A percentile compares a stretch with the other conserved stretches of the same genome.
Conservation (phyloP, 2,888 invertebrate species). For the Rotaria magnacalcarata region DNA sequence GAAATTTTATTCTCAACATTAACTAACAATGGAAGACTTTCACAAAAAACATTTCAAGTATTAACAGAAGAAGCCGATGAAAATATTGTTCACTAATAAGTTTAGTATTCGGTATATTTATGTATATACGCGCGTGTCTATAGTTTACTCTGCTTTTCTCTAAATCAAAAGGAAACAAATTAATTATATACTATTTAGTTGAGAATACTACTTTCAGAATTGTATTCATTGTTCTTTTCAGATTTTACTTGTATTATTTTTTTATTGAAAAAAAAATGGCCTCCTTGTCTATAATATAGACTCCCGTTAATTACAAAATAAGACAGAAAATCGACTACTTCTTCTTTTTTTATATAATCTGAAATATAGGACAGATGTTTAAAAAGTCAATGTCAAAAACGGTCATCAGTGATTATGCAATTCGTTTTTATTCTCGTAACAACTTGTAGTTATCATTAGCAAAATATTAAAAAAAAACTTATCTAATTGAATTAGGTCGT, state of each 20-base stretch:
- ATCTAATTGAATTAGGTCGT: too few species aligned
- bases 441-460: too few species aligned
- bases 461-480: too few species aligned
- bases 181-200: not conserved
- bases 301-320: not conserved
- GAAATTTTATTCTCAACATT: not conserved
- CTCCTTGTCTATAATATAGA: not conserved
- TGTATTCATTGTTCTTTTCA: not conserved
- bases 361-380: too few species aligned
- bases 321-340: not conserved
- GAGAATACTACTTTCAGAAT: not conserved
- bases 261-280: not conserved
- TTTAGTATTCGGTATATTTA: not conserved
- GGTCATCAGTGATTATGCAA: too few species aligned
- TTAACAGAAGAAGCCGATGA: constrained; percentile 4
- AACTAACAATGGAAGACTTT: not conserved
- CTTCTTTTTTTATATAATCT: not conserved
- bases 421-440: too few species aligned
- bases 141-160: not conserved
- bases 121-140: not conserved
- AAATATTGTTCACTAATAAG: not conserved
- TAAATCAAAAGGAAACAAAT: not conserved
- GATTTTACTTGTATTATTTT: not conserved
- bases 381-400: too few species aligned
- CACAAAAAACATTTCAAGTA: not conserved